A percentile compares a stretch with the other conserved stretches of the same genome.
Evolutionary conservation across 1,140 invertebrate genomes (phyloP).

Genomic region (Pogonomyrmex barbatus): DNA sequence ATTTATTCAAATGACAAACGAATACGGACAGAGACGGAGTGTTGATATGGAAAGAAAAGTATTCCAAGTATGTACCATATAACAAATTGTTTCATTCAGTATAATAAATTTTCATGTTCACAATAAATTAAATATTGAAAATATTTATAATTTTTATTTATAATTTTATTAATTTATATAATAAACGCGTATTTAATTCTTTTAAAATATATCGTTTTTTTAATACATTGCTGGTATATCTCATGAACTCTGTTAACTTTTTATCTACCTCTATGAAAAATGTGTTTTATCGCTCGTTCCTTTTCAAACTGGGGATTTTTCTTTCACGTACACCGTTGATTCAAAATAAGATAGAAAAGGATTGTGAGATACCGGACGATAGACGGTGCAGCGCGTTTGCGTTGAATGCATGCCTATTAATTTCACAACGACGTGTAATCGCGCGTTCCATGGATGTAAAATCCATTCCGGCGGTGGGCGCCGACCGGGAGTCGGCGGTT

Average conservation of each 20-base stretch:
- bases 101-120: background rate
- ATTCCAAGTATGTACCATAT: background rate
- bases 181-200: background rate
- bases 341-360: background rate
- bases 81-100: background rate
- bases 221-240: background rate
- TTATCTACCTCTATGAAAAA: background rate
- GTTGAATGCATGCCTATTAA: conserved; percentile 51
- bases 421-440: conserved; percentile 50
- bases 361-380: background rate
- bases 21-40: background rate
- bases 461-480: conserved; percentile 39
- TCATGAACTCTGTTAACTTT: background rate
- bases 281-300: background rate
- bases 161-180: too few relatives aligned
- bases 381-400: background rate
- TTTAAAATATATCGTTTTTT: background rate
- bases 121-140: background rate
- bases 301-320: background rate
- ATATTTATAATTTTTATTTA: too few relatives aligned
- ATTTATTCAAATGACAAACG: conserved; percentile 4
- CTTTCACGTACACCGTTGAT: background rate
- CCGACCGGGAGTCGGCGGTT: conserved; percentile 40
- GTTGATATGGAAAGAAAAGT: background rate
- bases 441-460: conserved; percentile 44